A percentile compares a stretch with the other conserved stretches of the same genome.
phyloP scores from a whole-genome alignment of 1,140 invertebrate genomes.

The Sycobia sp. region DNA sequence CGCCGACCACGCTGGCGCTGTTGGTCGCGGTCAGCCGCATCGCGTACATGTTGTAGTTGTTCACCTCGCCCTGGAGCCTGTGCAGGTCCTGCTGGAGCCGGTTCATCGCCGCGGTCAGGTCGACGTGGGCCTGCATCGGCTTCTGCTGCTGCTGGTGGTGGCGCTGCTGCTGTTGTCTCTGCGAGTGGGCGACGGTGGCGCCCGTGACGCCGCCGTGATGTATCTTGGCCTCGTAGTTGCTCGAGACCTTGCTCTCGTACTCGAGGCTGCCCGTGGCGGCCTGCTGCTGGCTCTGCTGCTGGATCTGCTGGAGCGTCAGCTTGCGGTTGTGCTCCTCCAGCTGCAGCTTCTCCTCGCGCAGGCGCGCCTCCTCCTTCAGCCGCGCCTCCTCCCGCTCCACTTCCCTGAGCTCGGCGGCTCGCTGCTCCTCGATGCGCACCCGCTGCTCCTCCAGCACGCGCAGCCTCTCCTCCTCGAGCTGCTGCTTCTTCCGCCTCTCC shows the following conservation, averaged over 20 bases:
- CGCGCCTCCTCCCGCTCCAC: background rate
- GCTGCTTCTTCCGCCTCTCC: background rate
- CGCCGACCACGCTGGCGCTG: background rate
- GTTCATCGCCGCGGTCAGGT: conserved; percentile 14
- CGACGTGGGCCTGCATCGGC: conserved; percentile 6
- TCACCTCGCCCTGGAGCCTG: conserved; percentile 22
- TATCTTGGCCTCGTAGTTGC: background rate
- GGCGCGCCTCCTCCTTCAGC: background rate
- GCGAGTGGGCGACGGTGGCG: background rate
- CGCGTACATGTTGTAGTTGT: conserved; percentile 14
- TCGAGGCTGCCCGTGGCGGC: background rate
- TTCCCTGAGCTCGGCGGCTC: too few species aligned
- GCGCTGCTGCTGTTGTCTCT: background rate
- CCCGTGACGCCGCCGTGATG: too few species aligned
- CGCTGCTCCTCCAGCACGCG: background rate
- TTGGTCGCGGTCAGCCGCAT: conserved; percentile 19
- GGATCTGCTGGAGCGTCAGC: background rate
- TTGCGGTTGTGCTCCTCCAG: conserved; percentile 10
- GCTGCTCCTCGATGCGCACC: background rate
- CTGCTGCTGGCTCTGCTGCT: background rate
- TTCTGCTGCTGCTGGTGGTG: background rate
- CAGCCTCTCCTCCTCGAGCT: background rate
- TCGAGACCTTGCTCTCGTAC: background rate
- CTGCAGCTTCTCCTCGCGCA: background rate
- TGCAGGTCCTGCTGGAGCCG: conserved; percentile 18